Evolutionary conservation across 2,797 vertebrate genomes (phyloP).

Genomic region (Pipistrellus pipistrellus): DNA sequence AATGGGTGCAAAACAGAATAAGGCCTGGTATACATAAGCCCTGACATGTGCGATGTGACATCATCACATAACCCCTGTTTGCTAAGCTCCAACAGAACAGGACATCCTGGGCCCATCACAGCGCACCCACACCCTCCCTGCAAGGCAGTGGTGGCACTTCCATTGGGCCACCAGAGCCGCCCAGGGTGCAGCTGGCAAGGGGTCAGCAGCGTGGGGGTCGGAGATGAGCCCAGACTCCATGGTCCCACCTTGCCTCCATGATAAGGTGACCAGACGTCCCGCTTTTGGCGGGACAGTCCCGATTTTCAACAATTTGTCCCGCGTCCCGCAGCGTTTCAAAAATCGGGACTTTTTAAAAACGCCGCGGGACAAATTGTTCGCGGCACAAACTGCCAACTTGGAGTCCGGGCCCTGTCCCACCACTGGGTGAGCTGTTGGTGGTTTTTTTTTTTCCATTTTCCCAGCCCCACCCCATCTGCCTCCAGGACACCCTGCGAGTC

Average conservation of each 20-base stretch:
- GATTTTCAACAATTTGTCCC: too few relatives aligned
- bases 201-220: accelerated
- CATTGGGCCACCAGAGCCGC: not conserved
- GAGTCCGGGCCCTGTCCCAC: not conserved
- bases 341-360: too few relatives aligned
- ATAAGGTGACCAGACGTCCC: too few relatives aligned
- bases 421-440: not conserved
- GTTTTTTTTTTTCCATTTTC: not conserved
- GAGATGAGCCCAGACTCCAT: not conserved
- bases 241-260: accelerated
- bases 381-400: not conserved
- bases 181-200: accelerated
- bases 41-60: not conserved
- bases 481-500: accelerated
- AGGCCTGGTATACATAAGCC: not conserved
- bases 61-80: not conserved
- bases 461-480: too few relatives aligned
- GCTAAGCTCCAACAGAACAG: not conserved
- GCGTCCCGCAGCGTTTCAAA: too few relatives aligned
- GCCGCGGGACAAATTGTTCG: too few relatives aligned
- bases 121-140: not conserved
- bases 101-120: accelerated
- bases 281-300: too few relatives aligned
- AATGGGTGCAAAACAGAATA: not conserved
- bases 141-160: not conserved